Base-by-base conservation (phyloP, 2,797 vertebrate species). In the Helostoma temminkii region DNA sequence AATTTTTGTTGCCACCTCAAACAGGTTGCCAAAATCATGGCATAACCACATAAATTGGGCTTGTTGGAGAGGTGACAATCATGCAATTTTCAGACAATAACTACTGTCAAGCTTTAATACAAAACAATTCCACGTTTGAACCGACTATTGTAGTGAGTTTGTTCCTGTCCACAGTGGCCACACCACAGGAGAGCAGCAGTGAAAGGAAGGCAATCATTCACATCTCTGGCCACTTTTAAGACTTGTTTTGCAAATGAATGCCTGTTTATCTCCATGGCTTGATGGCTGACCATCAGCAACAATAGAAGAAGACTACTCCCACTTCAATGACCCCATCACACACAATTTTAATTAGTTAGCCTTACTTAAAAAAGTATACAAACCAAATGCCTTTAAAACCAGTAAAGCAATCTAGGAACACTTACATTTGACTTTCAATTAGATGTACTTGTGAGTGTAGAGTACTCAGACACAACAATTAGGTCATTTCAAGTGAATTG, bases 161-260 rank as follows among this genome's bases (percentile, higher is more conserved):
- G 46, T 43, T 4, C 26, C 26, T 59, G 26, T 59, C 16, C 36
- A 2, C 26, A 58, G 36, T 49, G 26, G 34, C 34, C 39, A 22
- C 53, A 41, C 54, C 26, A 50, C 55, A 52, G 46, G 37, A 43
- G 16, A 50, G 18, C 37, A 59, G 34, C 45, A 39, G 9, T 46
- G 57, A 60, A 9, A 62, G 34, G 46, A 50, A 46, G 19, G 16
- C 32, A 30, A 39, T 49, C 53, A 39, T 39, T 56, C 34, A 57
- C 25, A 28, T 45, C 52, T 16, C 2, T 36, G 22, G 36, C 36
- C 15, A 48, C 15, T 24, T 1, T 36, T 10, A 28, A 39, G 34
- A 41, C 43, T 22, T 47, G 42, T 21, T 57, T 42, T 49, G 19
- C 54, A 67, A 16, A 57, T 67, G 54, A 67, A 67, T 42, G 24